Evolutionary conservation across 1,140 invertebrate species (phyloP).

Genomic region (Cydia splendana): DNA sequence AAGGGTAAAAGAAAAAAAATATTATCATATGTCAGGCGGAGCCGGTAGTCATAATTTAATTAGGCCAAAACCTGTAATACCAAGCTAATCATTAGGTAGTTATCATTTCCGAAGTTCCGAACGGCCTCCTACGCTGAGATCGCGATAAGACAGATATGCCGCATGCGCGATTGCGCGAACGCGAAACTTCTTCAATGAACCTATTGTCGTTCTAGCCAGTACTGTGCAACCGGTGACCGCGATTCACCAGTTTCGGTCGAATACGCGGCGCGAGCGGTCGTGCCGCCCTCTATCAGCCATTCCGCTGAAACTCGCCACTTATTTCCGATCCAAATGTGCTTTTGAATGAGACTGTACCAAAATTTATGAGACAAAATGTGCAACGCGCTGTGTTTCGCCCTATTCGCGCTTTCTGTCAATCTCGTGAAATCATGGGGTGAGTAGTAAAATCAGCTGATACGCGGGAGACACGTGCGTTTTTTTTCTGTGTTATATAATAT

Average conservation of each 20-base stretch:
- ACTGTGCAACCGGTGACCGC: constrained; percentile 49
- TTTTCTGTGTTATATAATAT: constrained; percentile 53
- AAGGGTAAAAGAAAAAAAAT: too few species aligned
- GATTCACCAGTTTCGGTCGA: constrained; percentile 64
- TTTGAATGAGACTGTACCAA: constrained; percentile 52
- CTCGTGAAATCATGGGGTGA: constrained; percentile 68
- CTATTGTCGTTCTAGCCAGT: constrained; percentile 53
- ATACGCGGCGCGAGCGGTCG: constrained; percentile 61
- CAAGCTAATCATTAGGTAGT: neutral
- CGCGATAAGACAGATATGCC: constrained; percentile 41
- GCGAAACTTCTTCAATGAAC: constrained; percentile 58
- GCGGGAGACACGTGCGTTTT: constrained; percentile 65
- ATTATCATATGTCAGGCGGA: too few species aligned
- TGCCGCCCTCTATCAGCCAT: constrained; percentile 60
- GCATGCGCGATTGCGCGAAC: constrained; percentile 50
- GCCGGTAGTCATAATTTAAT: neutral
- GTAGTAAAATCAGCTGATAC: constrained; percentile 72
- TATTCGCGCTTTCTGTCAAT: constrained; percentile 51
- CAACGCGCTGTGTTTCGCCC: constrained; percentile 58
- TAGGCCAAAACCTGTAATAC: neutral
- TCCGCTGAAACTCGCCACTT: constrained; percentile 65
- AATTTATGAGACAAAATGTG: constrained; percentile 74
- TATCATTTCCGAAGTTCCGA: constrained; percentile 6
- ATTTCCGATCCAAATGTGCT: constrained; percentile 63
- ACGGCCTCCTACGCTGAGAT: constrained; percentile 35